A percentile compares a stretch with the other conserved stretches of the same genome.
Evolutionary conservation across 2,113 vertebrate species (phyloP).

Genomic region (Pterocles orientalis): DNA sequence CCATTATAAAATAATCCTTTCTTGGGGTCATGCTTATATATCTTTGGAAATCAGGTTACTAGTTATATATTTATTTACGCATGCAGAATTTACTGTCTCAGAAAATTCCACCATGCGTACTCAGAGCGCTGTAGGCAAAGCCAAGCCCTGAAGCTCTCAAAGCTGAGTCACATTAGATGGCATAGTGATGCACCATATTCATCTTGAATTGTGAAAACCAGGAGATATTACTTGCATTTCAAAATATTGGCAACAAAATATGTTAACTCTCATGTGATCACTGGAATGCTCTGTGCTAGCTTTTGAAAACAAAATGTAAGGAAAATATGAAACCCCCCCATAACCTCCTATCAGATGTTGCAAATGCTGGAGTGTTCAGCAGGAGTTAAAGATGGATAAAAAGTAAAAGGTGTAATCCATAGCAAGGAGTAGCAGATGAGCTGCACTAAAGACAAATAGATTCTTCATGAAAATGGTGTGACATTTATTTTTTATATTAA

Average conservation of each 20-base stretch:
- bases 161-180: slow-evolving; percentile 20
- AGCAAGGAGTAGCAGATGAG: not conserved
- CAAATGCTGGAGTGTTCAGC: not conserved
- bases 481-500: slow-evolving; percentile 42
- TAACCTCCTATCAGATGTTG: not conserved
- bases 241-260: not conserved
- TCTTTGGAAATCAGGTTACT: not conserved
- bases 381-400: not conserved
- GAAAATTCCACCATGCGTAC: not conserved
- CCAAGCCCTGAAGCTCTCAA: slow-evolving; percentile 20
- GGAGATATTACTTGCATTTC: not conserved
- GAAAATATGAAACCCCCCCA: not conserved
- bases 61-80: not conserved
- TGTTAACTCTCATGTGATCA: not conserved
- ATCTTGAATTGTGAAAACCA: not conserved
- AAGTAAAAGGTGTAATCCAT: not conserved
- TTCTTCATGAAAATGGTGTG: slow-evolving; percentile 37
- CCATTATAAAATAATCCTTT: not conserved
- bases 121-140: not conserved
- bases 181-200: not conserved
- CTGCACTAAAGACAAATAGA: not conserved
- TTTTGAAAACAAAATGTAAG: not conserved
- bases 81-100: not conserved
- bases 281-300: not conserved
- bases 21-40: not conserved